Base-by-base conservation (phyloP, 1,140 invertebrate species). In the Drosophila sucinea region DNA sequence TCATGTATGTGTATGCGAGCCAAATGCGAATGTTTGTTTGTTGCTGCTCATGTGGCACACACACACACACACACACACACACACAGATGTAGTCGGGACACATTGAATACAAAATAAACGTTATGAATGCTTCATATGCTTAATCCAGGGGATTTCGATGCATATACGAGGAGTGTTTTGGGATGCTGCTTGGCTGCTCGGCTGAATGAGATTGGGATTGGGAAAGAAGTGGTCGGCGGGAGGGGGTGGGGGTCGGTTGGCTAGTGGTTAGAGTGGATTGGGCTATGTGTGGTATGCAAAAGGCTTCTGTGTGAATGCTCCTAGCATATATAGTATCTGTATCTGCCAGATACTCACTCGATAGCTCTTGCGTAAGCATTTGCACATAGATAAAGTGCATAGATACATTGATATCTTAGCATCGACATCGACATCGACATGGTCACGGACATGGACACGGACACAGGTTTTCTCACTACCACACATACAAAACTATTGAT, bases 111-210 rank as follows among this genome's bases (percentile, higher is more conserved):
- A 89, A 83, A 89, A 90, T 84, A 89, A 89, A 89, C 80, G 84
- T 89, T 89, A 89, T 89, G 84, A 89, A 89, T 89, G 84, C 84
- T 89, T 84, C 84, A 89, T 90, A 89, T 89, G 84, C 85, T 89
- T 89, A 89, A 89, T 89, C 84, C 74, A 89, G 77, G 79, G 83
- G 83, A 87, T 87, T 87, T 87, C 84, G 79, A 89, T 87, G 76
- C 83, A 87, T 89, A 83, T 87, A 79, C 79, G 83, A 87, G 76
- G 66, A 74, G 73, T 79, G 71, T 70, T 51, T 64, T 77, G 55
- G 44, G 44, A 51, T 27, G 44, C 44, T 58, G 51, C 7, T 60
- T 71, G 8, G 63, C 38, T 58, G 62, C 47, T 11, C 17, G 17
- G 17, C 17, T 41, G 60, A 56, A 69, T 40, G 41, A 35, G 67